Evolutionary conservation across 2,888 invertebrate genomes (phyloP).

Genomic region (Odontomyia ornata): DNA sequence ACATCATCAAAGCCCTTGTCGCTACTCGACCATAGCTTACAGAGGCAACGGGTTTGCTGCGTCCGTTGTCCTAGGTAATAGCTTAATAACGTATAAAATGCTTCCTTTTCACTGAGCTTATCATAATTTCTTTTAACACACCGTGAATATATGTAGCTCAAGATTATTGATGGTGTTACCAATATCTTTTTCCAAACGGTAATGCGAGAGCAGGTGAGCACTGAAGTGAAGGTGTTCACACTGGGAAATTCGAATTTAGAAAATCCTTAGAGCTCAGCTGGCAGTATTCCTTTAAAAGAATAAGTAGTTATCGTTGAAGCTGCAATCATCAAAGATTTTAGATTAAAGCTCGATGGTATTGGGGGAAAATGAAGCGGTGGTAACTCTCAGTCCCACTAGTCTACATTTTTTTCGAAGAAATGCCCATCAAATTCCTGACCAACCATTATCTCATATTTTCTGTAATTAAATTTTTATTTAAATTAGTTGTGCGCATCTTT

Average conservation of each 20-base stretch:
- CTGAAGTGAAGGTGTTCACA: no score
- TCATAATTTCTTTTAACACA: conserved; percentile 21
- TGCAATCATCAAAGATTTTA: no score
- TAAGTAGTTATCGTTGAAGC: no score
- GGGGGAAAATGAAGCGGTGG: no score
- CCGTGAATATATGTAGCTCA: not conserved
- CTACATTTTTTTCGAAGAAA: not conserved
- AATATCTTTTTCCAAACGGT: not conserved
- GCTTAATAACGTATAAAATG: conserved; percentile 39
- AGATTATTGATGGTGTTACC: not conserved
- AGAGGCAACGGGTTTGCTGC: not conserved
- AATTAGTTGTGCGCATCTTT: conserved; percentile 46
- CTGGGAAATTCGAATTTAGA: no score
- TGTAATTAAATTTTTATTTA: conserved; percentile 49
- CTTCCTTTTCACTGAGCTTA: conserved; percentile 34
- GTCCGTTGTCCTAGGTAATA: conserved; percentile 32
- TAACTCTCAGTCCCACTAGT: not conserved
- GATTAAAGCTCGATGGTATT: no score
- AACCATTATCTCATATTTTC: conserved; percentile 36
- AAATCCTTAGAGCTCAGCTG: no score
- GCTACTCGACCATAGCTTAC: not conserved
- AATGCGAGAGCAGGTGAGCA: not conserved
- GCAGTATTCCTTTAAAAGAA: no score
- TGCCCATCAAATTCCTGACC: conserved; percentile 10
- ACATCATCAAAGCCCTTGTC: conserved; percentile 14